Percentiles rank a stretch among this genome's conserved stretches.
Evolutionary conservation across 2,797 vertebrate species (phyloP).

Genomic region (Gila robusta): DNA sequence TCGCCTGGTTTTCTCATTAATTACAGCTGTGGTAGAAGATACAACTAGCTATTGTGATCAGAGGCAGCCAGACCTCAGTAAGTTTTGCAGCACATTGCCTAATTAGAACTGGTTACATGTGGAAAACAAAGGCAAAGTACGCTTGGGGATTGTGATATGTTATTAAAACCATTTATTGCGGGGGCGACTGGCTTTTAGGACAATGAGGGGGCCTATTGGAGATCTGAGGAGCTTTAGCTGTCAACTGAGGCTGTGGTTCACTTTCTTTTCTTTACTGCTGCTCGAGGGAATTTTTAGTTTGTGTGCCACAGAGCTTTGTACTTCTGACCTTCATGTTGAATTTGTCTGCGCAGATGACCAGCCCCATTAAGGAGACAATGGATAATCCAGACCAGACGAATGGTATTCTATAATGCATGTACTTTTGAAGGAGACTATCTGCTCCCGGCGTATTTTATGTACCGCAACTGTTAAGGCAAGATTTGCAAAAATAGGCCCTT

Average conservation of each 20-base stretch:
- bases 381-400: constrained; percentile 28
- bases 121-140: constrained; percentile 62
- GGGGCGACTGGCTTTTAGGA: constrained; percentile 52
- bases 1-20: constrained; percentile 60
- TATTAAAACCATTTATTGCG: constrained; percentile 74
- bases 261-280: constrained; percentile 43
- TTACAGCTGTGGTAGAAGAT: constrained; percentile 60
- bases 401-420: constrained; percentile 54
- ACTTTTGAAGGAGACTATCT: constrained; percentile 45
- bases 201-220: constrained; percentile 61
- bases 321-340: constrained; percentile 35
- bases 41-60: constrained; percentile 57
- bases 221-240: constrained; percentile 56
- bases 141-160: constrained; percentile 62
- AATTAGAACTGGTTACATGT: constrained; percentile 69
- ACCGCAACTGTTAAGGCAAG: background rate
- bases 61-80: constrained; percentile 56
- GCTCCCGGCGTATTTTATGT: constrained; percentile 45
- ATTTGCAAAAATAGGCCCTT: constrained; percentile 10
- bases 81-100: constrained; percentile 60
- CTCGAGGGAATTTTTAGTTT: constrained; percentile 50
- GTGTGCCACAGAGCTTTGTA: constrained; percentile 23
- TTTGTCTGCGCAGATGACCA: constrained; percentile 49
- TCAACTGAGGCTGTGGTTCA: constrained; percentile 49
- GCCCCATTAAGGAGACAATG: constrained; percentile 30